A percentile compares a stretch with the other conserved stretches of the same genome.
These are phyloP conservation scores for Disparrhopalites patrizii DNA, from an alignment of 2,888 invertebrate species.

Conservation along the genomic window DNA sequence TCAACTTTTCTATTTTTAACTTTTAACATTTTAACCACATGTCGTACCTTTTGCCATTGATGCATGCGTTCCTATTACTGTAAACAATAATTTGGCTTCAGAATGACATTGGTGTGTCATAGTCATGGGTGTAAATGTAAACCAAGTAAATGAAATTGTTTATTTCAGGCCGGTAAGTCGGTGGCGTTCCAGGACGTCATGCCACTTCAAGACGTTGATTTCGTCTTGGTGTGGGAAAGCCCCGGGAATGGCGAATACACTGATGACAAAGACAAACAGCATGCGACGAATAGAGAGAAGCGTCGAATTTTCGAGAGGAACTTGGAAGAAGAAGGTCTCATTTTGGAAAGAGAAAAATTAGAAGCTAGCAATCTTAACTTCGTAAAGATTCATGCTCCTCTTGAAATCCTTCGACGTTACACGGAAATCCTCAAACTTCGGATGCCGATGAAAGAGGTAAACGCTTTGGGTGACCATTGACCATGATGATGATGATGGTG, in stretches of 20 bases:
- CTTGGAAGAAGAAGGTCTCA: slow-evolving; percentile 67
- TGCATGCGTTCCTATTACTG: no score
- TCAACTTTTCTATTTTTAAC: no score
- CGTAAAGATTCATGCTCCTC: slow-evolving; percentile 83
- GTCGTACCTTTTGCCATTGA: no score
- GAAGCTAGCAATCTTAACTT: slow-evolving; percentile 68
- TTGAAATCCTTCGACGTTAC: slow-evolving; percentile 75
- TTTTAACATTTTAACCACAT: no score
- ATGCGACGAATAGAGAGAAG: slow-evolving; percentile 52
- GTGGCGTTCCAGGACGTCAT: slow-evolving; percentile 47
- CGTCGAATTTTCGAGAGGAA: slow-evolving; percentile 67
- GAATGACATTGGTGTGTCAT: no score
- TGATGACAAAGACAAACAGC: slow-evolving; percentile 53
- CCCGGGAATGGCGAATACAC: slow-evolving; percentile 52
- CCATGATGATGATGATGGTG: no score
- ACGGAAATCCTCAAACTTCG: slow-evolving; percentile 86
- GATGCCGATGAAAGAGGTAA: slow-evolving; percentile 88
- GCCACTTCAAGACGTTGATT: slow-evolving; percentile 45
- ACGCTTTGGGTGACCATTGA: no score
- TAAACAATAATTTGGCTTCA: no score
- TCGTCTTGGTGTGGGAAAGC: slow-evolving; percentile 64
- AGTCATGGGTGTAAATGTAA: background rate
- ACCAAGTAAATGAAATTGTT: no score
- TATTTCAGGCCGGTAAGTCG: slow-evolving; percentile 27
- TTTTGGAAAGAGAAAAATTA: slow-evolving; percentile 66